Conservation (phyloP, 2,888 invertebrate genomes). For the Dyspetes luteomarginatus region DNA sequence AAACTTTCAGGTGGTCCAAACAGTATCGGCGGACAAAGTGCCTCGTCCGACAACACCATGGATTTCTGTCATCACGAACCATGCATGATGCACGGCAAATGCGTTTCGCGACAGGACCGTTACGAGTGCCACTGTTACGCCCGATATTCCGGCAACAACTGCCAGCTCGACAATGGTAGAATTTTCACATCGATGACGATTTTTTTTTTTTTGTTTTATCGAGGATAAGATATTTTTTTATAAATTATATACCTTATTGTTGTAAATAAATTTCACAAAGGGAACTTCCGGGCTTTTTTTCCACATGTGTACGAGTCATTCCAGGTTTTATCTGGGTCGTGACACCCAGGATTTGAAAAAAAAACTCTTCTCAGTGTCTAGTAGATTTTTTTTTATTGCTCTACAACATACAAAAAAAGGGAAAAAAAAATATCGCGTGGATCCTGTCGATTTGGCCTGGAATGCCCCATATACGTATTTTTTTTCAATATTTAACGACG, state of each 20-base stretch:
- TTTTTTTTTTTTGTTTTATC: constrained; percentile 5
- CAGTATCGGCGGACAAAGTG: constrained; percentile 71
- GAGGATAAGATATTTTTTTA: background rate
- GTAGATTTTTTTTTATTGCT: no score
- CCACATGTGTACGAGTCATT: no score
- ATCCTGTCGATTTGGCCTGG: no score
- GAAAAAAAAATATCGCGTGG: no score
- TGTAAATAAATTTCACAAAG: constrained; percentile 37
- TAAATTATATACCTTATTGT: constrained; percentile 37
- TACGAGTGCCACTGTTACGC: constrained; percentile 94
- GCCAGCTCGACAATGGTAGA: constrained; percentile 89
- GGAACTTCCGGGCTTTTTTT: constrained; percentile 29
- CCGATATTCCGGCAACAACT: constrained; percentile 94
- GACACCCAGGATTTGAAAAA: no score
- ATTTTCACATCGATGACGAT: constrained; percentile 59
- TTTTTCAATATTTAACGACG: constrained; percentile 11
- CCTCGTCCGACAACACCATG: constrained; percentile 80
- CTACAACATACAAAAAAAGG: no score
- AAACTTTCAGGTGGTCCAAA: constrained; percentile 78
- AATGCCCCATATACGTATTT: background rate
- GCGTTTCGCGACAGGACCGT: constrained; percentile 90
- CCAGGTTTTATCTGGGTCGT: no score
- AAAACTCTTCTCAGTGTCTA: no score
- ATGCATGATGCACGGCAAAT: constrained; percentile 92
- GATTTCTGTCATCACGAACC: constrained; percentile 92